These are phyloP conservation scores for Clarias platycephalus DNA, from an alignment of 2,797 vertebrate genomes.

Conservation along the genomic window DNA sequence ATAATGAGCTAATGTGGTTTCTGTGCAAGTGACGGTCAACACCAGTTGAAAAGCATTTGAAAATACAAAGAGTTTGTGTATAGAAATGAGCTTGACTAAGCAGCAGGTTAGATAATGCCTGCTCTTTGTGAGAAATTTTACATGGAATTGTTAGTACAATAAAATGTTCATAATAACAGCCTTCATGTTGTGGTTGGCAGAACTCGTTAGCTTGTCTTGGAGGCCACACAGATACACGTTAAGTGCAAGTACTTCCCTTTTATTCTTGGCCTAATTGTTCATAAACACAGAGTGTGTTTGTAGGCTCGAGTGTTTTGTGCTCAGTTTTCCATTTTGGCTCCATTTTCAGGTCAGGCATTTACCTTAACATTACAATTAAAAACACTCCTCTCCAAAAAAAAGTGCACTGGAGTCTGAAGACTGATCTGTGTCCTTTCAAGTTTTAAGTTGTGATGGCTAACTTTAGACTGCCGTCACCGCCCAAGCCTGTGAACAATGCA, in stretches of 20 bases:
- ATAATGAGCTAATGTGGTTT: neutral
- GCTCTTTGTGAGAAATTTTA: neutral
- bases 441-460: conserved; percentile 26
- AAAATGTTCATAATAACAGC: neutral
- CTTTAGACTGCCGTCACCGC: conserved; percentile 18
- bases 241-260: neutral
- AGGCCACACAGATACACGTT: neutral
- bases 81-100: neutral
- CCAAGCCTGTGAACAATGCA: conserved; percentile 26
- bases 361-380: neutral
- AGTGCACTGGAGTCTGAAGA: neutral
- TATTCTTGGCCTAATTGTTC: neutral
- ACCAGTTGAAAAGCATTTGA: conserved; percentile 18
- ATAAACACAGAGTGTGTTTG: neutral
- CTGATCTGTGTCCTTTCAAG: conserved; percentile 19
- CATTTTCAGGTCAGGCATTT: neutral
- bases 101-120: neutral
- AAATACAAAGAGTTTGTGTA: neutral
- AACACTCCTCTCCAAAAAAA: neutral
- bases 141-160: conserved; percentile 10
- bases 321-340: neutral
- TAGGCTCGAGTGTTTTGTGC: neutral
- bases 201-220: neutral
- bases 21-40: neutral
- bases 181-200: conserved; percentile 17